Base-by-base conservation (phyloP, 35 echinoderm and acorn worm species). In the Eucidaris tribuloides region DNA sequence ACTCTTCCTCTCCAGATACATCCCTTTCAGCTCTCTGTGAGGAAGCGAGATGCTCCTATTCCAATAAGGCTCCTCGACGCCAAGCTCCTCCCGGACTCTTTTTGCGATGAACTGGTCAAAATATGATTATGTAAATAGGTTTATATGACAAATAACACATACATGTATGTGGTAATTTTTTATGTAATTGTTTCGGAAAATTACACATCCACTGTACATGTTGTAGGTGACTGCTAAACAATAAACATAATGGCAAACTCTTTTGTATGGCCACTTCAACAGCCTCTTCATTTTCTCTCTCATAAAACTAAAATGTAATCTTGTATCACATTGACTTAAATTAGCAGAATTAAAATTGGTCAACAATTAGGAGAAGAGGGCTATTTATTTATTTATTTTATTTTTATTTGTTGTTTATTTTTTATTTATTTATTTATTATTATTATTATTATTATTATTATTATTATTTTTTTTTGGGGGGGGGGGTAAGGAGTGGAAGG, bases 1-100 rank as follows among this genome's bases (percentile, higher is more conserved):
- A 27, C 87, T 93, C 86, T 99, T 99, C 54, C 90, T 58, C 63
- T 99, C 96, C 42, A 99, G 80, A 76, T 85, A 99, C 96, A 99
- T 99, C 14, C 96, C 96, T 83, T 90, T 86, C 1, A 78, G 83
- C 71, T 93, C 90, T 33, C 96, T 83, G 42, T 86, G 96, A 42
- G 83, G 90, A 5, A 99, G 50, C 27, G 96, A 93, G 35, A 99
- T 99, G 33, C 91, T 99, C 0, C 96, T 82, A 54, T 93, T 99
- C 96, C 96, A 99, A 24, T 90, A 80, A 19, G 96, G 96, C 24
- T 91, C 87, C 68, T 99, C 96, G n/a, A 99, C 90, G 0, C 58
- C 90, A 25, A 99, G 80, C 22, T 90, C 79, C 14, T 93, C 90
- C 23, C 96, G 70, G 9, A 99, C 82, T 58, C 74, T 90, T 52